Evolutionary conservation across 2,888 invertebrate genomes (phyloP).

Genomic region (Sarcophaga caerulescens): DNA sequence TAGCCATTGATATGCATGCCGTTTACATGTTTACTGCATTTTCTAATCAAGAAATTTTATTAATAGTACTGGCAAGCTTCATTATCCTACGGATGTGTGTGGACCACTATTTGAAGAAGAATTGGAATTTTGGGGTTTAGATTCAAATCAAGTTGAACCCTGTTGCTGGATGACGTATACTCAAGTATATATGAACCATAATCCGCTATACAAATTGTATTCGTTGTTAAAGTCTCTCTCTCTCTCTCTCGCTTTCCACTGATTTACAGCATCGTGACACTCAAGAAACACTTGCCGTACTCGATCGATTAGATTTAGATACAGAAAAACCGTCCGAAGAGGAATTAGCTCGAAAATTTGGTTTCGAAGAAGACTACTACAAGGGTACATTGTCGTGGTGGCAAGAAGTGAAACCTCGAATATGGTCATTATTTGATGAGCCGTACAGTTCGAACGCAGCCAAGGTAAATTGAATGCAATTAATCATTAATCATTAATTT

Average conservation of each 20-base stretch:
- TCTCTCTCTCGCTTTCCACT: neutral
- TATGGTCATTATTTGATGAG: conserved; percentile 99
- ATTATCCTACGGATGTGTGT: conserved; percentile 99
- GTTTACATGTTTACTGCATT: too few species aligned
- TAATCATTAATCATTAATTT: neutral
- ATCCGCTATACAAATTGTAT: too few species aligned
- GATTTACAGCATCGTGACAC: conserved; percentile 94
- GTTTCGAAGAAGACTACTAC: conserved; percentile 96
- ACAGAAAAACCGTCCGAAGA: conserved; percentile 99
- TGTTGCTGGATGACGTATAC: conserved; percentile 99
- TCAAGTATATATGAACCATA: conserved; percentile 83
- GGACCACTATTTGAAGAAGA: conserved; percentile 99
- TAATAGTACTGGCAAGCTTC: conserved; percentile 95
- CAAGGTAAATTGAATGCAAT: conserved; percentile 86
- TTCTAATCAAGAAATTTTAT: neutral
- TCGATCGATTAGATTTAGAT: conserved; percentile 98
- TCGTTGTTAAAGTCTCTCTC: too few species aligned
- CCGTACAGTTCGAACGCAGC: conserved; percentile 99
- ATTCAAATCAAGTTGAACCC: conserved; percentile 99
- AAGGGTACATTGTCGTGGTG: conserved; percentile 96
- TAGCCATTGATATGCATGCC: too few species aligned
- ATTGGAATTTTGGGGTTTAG: conserved; percentile 99
- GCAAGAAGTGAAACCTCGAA: conserved; percentile 98
- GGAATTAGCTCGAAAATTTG: conserved; percentile 98
- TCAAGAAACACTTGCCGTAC: conserved; percentile 98